These are phyloP conservation scores for Rhaphigaster nebulosa DNA, from an alignment of 2,888 invertebrate genomes.

Conservation along the genomic window DNA sequence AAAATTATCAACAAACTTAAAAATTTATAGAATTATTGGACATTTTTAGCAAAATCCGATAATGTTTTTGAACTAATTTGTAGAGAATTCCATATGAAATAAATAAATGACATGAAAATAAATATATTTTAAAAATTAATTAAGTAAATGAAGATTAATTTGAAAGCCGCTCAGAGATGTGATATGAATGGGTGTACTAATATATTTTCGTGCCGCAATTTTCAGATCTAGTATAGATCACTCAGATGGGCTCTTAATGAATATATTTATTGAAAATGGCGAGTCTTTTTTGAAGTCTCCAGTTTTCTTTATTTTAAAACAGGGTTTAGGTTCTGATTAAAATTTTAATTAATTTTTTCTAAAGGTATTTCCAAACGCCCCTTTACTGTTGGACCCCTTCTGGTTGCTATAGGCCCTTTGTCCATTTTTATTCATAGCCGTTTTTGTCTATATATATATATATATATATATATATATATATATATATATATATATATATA, in stretches of 20 bases:
- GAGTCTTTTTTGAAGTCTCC: not conserved
- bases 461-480: not conserved
- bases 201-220: not conserved
- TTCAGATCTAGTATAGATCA: too few species aligned
- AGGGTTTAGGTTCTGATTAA: not conserved
- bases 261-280: not conserved
- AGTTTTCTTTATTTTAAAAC: not conserved
- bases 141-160: too few species aligned
- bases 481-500: too few species aligned
- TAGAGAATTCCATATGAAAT: too few species aligned
- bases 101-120: too few species aligned
- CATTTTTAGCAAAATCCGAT: too few species aligned
- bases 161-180: too few species aligned
- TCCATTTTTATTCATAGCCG: not conserved
- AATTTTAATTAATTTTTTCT: slow-evolving; percentile 14
- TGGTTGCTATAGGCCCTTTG: too few species aligned
- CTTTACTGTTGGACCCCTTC: not conserved
- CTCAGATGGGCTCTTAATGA: not conserved
- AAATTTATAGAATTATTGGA: too few species aligned
- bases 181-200: not conserved
- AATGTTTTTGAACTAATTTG: too few species aligned
- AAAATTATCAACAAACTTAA: too few species aligned
- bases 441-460: not conserved
- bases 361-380: not conserved
- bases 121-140: too few species aligned